phyloP scores from a whole-genome alignment of 2,888 invertebrate genomes.

The Trissolcus brochymenae region DNA sequence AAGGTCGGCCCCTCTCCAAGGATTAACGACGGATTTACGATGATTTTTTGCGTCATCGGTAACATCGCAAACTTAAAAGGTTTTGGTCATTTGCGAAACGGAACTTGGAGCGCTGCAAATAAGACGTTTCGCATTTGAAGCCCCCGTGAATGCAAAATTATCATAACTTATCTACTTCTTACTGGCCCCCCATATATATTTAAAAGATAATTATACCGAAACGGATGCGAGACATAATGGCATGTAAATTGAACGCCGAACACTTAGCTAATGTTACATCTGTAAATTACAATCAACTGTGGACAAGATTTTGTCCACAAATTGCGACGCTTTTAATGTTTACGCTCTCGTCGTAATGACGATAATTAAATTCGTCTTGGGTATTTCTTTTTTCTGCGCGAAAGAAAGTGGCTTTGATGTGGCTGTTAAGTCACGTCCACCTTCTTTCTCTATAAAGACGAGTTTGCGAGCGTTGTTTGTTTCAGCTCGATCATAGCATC shows the following conservation, averaged over 20 bases:
- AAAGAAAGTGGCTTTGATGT: constrained; percentile 41
- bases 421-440: constrained; percentile 42
- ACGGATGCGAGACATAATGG: constrained; percentile 35
- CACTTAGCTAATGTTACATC: constrained; percentile 13
- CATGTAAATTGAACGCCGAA: constrained; percentile 39
- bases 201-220: constrained; percentile 37
- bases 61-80: constrained; percentile 55
- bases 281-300: constrained; percentile 35
- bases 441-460: constrained; percentile 20
- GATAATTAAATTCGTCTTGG: constrained; percentile 49
- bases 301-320: constrained; percentile 17
- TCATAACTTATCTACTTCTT: constrained; percentile 37
- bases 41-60: constrained; percentile 52
- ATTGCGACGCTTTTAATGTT: constrained; percentile 27
- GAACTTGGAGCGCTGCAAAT: constrained; percentile 35
- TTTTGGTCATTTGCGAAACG: constrained; percentile 55
- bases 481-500: constrained; percentile 61
- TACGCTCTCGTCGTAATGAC: constrained; percentile 29
- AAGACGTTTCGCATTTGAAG: constrained; percentile 44
- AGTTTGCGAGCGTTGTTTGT: constrained; percentile 40
- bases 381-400: constrained; percentile 15
- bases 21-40: constrained; percentile 57
- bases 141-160: constrained; percentile 28
- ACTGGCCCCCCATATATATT: constrained; percentile 18
- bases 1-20: constrained; percentile 28